Evolutionary conservation across 2,113 vertebrate species (phyloP).

Genomic region (Cyrtonyx montezumae): DNA sequence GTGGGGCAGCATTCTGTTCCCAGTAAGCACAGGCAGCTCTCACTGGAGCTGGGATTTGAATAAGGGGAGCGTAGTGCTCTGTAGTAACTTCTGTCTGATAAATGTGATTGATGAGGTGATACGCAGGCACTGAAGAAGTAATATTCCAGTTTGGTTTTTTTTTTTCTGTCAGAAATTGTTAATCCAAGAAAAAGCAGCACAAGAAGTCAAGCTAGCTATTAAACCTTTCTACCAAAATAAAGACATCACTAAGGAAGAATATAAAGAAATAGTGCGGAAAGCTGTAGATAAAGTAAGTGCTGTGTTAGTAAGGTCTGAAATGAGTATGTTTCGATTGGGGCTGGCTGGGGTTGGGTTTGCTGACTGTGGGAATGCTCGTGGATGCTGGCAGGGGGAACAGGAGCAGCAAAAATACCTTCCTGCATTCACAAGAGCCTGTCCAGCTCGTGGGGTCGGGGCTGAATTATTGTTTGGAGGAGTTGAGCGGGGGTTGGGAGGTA

Average conservation of each 20-base stretch:
- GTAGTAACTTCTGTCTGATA: background rate
- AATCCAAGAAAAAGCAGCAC: slow-evolving; percentile 95
- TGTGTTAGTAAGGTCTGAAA: background rate
- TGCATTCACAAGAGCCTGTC: background rate
- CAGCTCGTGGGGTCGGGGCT: background rate
- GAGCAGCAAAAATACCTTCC: background rate
- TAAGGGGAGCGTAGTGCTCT: fast-evolving
- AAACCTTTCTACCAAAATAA: slow-evolving; percentile 98
- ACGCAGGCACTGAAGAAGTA: background rate
- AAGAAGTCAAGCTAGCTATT: slow-evolving; percentile 94
- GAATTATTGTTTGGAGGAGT: background rate
- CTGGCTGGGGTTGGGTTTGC: background rate
- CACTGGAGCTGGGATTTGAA: background rate
- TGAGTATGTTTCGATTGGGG: fast-evolving
- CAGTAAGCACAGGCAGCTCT: background rate
- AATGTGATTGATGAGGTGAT: background rate
- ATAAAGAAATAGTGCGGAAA: slow-evolving; percentile 98
- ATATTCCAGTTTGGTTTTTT: background rate
- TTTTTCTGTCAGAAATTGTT: slow-evolving; percentile 85
- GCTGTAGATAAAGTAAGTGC: slow-evolving; percentile 94
- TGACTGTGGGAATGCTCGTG: background rate
- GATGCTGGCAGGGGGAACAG: background rate
- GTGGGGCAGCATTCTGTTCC: fast-evolving
- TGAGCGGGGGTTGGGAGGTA: background rate
- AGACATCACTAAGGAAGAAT: slow-evolving; percentile 97